Base-by-base conservation (phyloP, 2,797 vertebrate genomes). In the Rhyacichthys aspro region DNA sequence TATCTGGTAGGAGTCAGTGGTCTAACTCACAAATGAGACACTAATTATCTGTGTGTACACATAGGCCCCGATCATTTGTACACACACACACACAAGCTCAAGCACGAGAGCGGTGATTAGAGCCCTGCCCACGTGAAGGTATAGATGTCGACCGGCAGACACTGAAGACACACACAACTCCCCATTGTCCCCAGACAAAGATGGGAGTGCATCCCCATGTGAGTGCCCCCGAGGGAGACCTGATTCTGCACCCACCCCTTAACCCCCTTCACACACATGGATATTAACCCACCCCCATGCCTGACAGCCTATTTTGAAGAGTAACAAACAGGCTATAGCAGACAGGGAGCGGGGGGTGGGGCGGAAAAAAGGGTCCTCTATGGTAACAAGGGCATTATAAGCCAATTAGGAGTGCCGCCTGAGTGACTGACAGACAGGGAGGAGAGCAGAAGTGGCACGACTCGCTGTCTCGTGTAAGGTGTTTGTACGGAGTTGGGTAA, bases 351-450 rank as follows among this genome's bases (percentile, higher is more conserved):
- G 89, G 82, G 84, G 81, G 86, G 67, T 59, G 79, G 84, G 79
- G 78, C 62, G 34, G 34, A 37, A 75, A 76, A 66, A 57, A 76
- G 82, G 78, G 81, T 74, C 78, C 70, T 67, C 83, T 78, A 70
- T 86, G 84, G 83, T 85, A 89, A 90, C 86, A 84, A 86, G 86
- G 79, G 76, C 74, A 89, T 88, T 87, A 88, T 81, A 82, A 86
- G 86, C 86, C 84, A 90, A 89, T 90, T 89, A 90, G 74, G 77
- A 84, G 74, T 67, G 69, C 75, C 32, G 79, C 71, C 79, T 70
- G 81, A 84, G 66, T 86, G 83, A 90, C 76, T 82, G 86, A 88
- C 78, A 77, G 81, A 84, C 75, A 60, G 80, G 69, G 78, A 62
- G 76, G 81, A 74, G 80, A 83, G 74, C 38, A 49, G 18, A 39